A percentile compares a stretch with the other conserved stretches of the same genome.
Conservation (phyloP, 2,113 vertebrate species). For the Leptodactylus fuscus region DNA sequence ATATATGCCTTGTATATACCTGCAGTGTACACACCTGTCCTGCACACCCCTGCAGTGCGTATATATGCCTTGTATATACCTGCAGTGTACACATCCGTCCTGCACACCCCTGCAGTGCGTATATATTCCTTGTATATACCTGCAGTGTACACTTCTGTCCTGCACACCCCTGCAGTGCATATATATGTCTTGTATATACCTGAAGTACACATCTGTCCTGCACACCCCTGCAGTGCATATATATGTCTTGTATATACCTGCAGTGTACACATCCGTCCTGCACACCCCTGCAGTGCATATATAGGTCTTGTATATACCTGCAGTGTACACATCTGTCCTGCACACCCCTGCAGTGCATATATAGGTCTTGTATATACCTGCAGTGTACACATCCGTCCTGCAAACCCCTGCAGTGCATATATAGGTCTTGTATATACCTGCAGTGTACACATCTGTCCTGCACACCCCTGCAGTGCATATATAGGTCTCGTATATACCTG, state of each 20-base stretch:
- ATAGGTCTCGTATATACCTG: not conserved
- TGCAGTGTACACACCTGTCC: not conserved
- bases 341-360: not conserved
- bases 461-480: not conserved
- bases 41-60: not conserved
- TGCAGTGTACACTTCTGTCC: not conserved
- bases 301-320: not conserved
- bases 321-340: not conserved
- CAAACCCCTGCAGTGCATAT: not conserved
- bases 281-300: not conserved
- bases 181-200: not conserved
- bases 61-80: not conserved
- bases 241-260: not conserved
- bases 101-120: not conserved
- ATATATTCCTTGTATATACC: not conserved
- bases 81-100: not conserved
- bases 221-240: not conserved
- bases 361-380: not conserved
- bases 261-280: not conserved
- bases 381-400: not conserved
- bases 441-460: not conserved
- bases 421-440: not conserved
- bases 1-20: not conserved
- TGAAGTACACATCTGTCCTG: not conserved
- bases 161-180: not conserved